Evolutionary conservation across 2,888 invertebrate genomes (phyloP), one percentile per base, ranked within the genome.

Genomic region (Volucella zonaria): DNA sequence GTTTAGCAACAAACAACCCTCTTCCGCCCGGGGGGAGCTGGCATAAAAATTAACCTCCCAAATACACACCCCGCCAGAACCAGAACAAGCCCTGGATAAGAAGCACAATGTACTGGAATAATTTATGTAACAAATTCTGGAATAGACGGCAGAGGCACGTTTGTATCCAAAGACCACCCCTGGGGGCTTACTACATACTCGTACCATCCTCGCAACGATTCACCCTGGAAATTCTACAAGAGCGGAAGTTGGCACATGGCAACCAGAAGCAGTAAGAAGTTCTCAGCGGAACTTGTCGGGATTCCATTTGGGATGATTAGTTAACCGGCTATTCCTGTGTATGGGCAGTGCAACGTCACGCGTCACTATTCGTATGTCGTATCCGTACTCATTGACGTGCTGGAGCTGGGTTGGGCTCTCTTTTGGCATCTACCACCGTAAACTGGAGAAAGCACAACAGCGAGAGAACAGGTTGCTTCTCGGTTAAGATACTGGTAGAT

Each of bases 381-480:
- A 23, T 52, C 18, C 18, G 47, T 52, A 23, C 52, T 10, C 12
- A 8, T 23, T 9, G 31, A 58, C 15, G 47, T 14, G 2, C 8
- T 31, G 40, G 42, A 56, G 6, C 31, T 31, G 31, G 45, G 54
- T 31, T 67, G 43, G 14, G 31, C 45, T 67, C 52, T 67, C 67
- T n/a, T 67, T 31, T 31, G 14, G 10, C 31, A 31, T 18, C 14
- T 9, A 18, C 47, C 42, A 14, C 18, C 31, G 31, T 31, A 31
- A 45, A 14, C 40, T 66, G 56, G 64, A 66, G 74, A 74, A 74
- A 58, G 47, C 45, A 15, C 38, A 23, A 18, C 31, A 15, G 40
- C n/a, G 43, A 38, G 51, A 49, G 70, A 70, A 78, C 77, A 62
- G 56, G 70, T 70, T 64, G 70, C 54, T 62, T 54, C 31, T 49